A percentile compares a stretch with the other conserved stretches of the same genome.
These are phyloP conservation scores for Parnassius smintheus DNA, from an alignment of 2,888 invertebrate genomes.

Conservation along the genomic window DNA sequence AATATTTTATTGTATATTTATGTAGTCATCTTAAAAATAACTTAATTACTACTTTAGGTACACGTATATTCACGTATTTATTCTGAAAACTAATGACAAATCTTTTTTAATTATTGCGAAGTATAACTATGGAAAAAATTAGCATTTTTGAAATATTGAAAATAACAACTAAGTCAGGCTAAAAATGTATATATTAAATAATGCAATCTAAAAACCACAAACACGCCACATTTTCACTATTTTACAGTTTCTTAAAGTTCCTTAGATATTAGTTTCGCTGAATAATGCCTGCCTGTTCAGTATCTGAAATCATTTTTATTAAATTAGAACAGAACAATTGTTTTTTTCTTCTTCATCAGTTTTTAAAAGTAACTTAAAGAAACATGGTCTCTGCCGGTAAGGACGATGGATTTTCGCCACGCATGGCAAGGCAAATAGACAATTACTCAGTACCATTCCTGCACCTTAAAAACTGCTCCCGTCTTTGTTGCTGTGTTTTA, in stretches of 20 bases:
- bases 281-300: conserved; percentile 3
- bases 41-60: conserved; percentile 23
- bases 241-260: conserved; percentile 17
- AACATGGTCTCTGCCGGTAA: too few species aligned
- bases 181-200: conserved; percentile 5
- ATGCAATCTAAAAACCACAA: conserved; percentile 14
- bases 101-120: neutral
- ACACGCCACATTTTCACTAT: conserved; percentile 22
- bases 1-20: conserved; percentile 8
- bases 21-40: conserved; percentile 29
- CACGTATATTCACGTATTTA: conserved; percentile 17
- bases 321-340: neutral
- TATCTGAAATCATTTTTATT: conserved; percentile 19
- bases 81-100: neutral
- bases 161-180: neutral
- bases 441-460: too few species aligned
- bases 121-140: neutral
- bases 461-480: too few species aligned
- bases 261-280: neutral
- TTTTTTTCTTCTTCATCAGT: too few species aligned
- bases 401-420: too few species aligned
- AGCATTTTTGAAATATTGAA: neutral
- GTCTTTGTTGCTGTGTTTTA: too few species aligned
- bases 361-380: too few species aligned
- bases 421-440: too few species aligned